These are phyloP conservation scores for Sycophila sp. DNA, from an alignment of 1,140 invertebrate genomes.

Conservation along the genomic window DNA sequence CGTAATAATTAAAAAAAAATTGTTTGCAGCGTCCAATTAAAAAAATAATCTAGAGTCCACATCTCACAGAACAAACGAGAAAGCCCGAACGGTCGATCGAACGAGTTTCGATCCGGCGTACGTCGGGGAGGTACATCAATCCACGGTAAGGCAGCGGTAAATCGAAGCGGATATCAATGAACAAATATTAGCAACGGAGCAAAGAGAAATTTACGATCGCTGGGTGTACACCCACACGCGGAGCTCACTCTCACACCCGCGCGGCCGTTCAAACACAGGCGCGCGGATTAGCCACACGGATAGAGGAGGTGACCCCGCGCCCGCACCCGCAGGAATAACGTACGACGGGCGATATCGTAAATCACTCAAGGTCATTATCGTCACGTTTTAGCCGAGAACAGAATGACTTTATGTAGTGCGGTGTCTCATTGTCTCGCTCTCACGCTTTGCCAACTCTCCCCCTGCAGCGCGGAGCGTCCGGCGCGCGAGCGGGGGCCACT, in stretches of 20 bases:
- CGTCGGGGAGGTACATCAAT: too few relatives aligned
- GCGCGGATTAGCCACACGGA: neutral
- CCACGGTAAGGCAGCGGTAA: neutral
- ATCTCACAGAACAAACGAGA: too few relatives aligned
- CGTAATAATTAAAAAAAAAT: too few relatives aligned
- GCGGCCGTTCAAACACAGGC: neutral
- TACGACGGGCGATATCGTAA: constrained; percentile 17
- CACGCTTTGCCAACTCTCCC: neutral
- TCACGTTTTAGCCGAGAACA: constrained; percentile 34
- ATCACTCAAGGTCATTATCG: constrained; percentile 43
- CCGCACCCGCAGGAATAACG: neutral
- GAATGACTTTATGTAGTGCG: constrained; percentile 29
- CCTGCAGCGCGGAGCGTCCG: neutral
- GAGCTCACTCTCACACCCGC: neutral
- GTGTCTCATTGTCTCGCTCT: constrained; percentile 25
- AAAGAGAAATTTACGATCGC: constrained; percentile 21
- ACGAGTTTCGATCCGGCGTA: too few relatives aligned
- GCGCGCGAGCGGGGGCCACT: neutral
- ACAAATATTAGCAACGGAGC: constrained; percentile 4
- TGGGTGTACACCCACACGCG: neutral
- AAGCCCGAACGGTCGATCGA: too few relatives aligned
- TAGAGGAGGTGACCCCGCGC: neutral
- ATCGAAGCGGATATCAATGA: constrained; percentile 1
- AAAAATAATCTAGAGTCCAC: too few relatives aligned
- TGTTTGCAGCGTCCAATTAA: too few relatives aligned